Evolutionary conservation across 2,888 invertebrate species (phyloP).

Genomic region (Drosophila stalkeri): DNA sequence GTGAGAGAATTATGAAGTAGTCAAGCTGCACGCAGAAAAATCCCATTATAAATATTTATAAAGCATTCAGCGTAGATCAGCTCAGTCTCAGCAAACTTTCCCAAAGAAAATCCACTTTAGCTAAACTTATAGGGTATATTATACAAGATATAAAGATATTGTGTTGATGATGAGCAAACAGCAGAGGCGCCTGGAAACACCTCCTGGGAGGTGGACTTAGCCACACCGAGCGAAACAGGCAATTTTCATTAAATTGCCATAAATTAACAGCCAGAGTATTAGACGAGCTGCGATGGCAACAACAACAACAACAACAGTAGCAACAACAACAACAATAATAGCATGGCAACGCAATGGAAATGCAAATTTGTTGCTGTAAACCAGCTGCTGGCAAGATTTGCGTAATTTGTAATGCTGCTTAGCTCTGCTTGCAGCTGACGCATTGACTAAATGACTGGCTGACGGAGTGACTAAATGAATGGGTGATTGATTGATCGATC

Average conservation of each 20-base stretch:
- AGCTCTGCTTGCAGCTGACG: slow-evolving; percentile 45
- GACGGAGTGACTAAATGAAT: slow-evolving; percentile 38
- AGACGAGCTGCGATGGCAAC: slow-evolving; percentile 64
- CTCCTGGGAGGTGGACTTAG: slow-evolving; percentile 34
- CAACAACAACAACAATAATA: slow-evolving; percentile 30
- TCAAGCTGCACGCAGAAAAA: not conserved
- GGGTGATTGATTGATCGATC: slow-evolving; percentile 17
- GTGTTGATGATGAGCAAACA: slow-evolving; percentile 53
- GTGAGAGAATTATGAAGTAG: not conserved
- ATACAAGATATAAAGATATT: not conserved
- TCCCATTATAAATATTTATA: not conserved
- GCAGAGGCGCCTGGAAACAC: slow-evolving; percentile 45
- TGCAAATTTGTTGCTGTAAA: slow-evolving; percentile 55
- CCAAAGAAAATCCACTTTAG: not conserved
- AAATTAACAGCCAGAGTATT: slow-evolving; percentile 66
- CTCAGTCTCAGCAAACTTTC: not conserved
- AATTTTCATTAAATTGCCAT: slow-evolving; percentile 75
- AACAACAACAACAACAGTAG: slow-evolving; percentile 39
- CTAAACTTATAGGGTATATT: slow-evolving; percentile 4
- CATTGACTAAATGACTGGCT: slow-evolving; percentile 49
- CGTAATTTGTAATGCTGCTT: slow-evolving; percentile 68
- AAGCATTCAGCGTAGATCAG: slow-evolving; percentile 2
- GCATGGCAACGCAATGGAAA: slow-evolving; percentile 44
- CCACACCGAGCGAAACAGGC: slow-evolving; percentile 33
- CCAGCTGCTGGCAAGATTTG: slow-evolving; percentile 73